phyloP scores from a whole-genome alignment of 2,797 vertebrate species.

The Bovichtus variegatus region DNA sequence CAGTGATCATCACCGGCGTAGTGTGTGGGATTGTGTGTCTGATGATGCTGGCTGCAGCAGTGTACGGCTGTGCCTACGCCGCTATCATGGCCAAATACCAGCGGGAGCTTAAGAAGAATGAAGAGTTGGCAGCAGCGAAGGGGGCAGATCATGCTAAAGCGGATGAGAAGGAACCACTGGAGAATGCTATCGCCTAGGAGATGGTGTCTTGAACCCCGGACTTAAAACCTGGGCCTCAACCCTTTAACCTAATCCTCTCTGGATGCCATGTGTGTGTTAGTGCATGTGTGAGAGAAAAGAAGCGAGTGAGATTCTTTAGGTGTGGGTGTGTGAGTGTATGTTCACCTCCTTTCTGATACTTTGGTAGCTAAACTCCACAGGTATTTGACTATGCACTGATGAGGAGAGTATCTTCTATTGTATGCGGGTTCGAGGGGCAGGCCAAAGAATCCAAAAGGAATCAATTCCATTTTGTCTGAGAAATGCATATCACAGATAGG shows the following conservation, averaged over 20 bases:
- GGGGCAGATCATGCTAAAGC: slow-evolving; percentile 71
- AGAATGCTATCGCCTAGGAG: slow-evolving; percentile 86
- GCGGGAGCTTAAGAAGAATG: slow-evolving; percentile 87
- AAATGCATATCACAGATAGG: slow-evolving; percentile 71
- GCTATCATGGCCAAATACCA: slow-evolving; percentile 93
- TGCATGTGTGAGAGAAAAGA: slow-evolving; percentile 36
- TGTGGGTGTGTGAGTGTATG: slow-evolving; percentile 25
- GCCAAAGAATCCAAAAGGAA: slow-evolving; percentile 75
- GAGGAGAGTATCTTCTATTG: slow-evolving; percentile 55
- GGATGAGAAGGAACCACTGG: slow-evolving; percentile 87
- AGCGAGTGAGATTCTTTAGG: slow-evolving; percentile 24
- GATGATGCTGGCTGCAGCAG: slow-evolving; percentile 95
- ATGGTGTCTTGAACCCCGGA: slow-evolving; percentile 42
- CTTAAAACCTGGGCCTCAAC: slow-evolving; percentile 60
- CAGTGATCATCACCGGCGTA: slow-evolving; percentile 95
- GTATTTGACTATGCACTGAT: slow-evolving; percentile 82
- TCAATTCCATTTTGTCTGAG: slow-evolving; percentile 70
- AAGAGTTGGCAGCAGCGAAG: slow-evolving; percentile 74
- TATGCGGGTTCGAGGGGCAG: slow-evolving; percentile 55
- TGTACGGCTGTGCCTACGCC: slow-evolving; percentile 96
- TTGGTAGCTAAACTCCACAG: slow-evolving; percentile 74
- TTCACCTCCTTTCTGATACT: slow-evolving; percentile 60
- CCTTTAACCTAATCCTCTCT: slow-evolving; percentile 74
- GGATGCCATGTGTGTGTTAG: slow-evolving; percentile 50
- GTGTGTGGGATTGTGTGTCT: slow-evolving; percentile 95